Conservation (phyloP, 2,113 vertebrate species). For the Sula dactylatra region DNA sequence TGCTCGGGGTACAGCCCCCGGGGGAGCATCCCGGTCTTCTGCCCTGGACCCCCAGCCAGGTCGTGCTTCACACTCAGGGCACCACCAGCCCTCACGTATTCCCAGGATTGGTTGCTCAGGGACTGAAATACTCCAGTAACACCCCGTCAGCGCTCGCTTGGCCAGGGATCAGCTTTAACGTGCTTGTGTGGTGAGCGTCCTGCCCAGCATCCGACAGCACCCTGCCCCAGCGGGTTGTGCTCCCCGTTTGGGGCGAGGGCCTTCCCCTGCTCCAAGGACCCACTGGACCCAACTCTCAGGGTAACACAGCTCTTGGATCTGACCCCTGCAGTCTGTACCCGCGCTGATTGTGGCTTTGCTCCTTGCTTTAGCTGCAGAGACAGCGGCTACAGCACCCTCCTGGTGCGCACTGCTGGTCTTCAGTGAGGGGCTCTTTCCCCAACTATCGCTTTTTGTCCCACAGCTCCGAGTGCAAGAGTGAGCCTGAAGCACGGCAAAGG, state of each 20-base stretch:
- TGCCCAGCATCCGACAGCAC: rapidly evolving
- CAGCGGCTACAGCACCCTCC: background rate
- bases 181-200: background rate
- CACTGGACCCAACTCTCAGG: background rate
- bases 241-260: rapidly evolving
- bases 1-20: background rate
- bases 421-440: background rate
- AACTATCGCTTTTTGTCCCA: background rate
- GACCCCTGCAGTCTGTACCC: background rate
- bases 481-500: background rate
- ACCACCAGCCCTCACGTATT: rapidly evolving
- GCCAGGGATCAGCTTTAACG: background rate
- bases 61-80: rapidly evolving
- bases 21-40: background rate
- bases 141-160: background rate
- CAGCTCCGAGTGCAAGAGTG: background rate
- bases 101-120: background rate
- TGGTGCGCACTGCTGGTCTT: background rate
- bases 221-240: background rate
- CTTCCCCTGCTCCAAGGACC: background rate
- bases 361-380: background rate
- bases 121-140: background rate
- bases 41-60: no score
- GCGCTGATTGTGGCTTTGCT: background rate
- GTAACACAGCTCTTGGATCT: background rate